Evolutionary conservation across 1,140 invertebrate genomes (phyloP).

Genomic region (Diploscapter pachys): DNA sequence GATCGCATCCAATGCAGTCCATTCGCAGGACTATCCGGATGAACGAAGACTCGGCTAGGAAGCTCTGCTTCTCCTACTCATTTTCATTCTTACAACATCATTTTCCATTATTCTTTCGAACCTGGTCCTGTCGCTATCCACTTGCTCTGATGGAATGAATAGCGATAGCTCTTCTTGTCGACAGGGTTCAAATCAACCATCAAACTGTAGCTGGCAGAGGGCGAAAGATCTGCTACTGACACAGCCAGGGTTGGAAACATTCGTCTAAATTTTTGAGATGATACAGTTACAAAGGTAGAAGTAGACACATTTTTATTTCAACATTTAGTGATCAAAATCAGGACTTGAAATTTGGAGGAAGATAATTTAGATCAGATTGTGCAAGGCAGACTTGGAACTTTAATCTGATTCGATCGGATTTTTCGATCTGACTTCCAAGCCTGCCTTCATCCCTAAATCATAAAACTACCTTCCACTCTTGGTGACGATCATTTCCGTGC

Average conservation of each 20-base stretch:
- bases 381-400: no score
- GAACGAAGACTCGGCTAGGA: slow-evolving; percentile 88
- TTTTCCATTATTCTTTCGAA: slow-evolving; percentile 7
- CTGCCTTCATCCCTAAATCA: neutral
- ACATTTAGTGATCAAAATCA: no score
- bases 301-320: no score
- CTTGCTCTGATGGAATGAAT: slow-evolving; percentile 86
- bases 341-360: no score
- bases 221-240: slow-evolving; percentile 79
- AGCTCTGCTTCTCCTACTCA: slow-evolving; percentile 79
- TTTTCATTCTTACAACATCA: no score
- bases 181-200: slow-evolving; percentile 96
- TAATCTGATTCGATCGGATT: no score
- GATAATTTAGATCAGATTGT: no score
- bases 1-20: slow-evolving; percentile 98
- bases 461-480: slow-evolving; percentile 73
- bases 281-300: neutral
- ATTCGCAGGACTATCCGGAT: slow-evolving; percentile 90
- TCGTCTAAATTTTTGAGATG: slow-evolving; percentile 64
- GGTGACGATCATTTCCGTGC: slow-evolving; percentile 99
- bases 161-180: slow-evolving; percentile 93
- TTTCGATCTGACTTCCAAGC: no score
- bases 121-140: slow-evolving; percentile 48
- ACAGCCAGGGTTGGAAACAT: slow-evolving; percentile 96
- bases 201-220: slow-evolving; percentile 82